Percentiles rank a stretch among this genome's conserved stretches.
These are phyloP conservation scores for Anadara kagoshimensis DNA, from an alignment of 1,140 invertebrate genomes.

Conservation along the genomic window DNA sequence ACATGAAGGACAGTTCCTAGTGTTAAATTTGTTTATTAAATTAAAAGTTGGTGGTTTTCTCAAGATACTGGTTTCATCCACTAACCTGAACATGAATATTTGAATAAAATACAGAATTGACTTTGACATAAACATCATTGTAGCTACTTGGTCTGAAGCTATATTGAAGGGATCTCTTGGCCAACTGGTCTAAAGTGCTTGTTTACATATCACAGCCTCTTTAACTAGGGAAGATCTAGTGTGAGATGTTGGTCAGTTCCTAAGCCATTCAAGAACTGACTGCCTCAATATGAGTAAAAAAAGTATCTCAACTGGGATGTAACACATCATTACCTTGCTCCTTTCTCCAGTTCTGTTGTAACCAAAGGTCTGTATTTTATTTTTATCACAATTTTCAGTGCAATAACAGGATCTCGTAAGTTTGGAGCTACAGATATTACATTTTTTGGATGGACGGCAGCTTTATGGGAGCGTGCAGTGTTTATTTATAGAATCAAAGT, in stretches of 20 bases:
- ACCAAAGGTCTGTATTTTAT: no score
- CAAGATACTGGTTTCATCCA: not conserved
- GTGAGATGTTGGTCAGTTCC: no score
- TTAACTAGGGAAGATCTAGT: no score
- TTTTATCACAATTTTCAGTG: conserved; percentile 44
- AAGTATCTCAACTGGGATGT: no score
- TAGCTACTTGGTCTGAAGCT: not conserved
- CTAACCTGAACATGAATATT: not conserved
- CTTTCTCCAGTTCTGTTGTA: no score
- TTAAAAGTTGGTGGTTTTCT: not conserved
- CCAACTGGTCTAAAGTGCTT: not conserved
- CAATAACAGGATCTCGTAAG: conserved; percentile 44
- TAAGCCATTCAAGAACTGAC: no score
- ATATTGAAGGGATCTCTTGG: not conserved
- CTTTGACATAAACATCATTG: not conserved
- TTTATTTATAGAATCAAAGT: conserved; percentile 47
- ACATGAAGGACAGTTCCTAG: not conserved
- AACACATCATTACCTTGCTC: no score
- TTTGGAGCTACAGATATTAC: conserved; percentile 23
- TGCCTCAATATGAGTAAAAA: no score
- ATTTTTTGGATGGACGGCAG: conserved; percentile 20
- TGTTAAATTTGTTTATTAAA: not conserved
- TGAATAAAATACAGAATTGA: not conserved
- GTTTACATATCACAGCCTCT: not conserved
- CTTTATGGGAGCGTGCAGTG: conserved; percentile 42